Percentiles rank a stretch among this genome's conserved stretches.
Conservation (phyloP, 2,888 invertebrate species). For the Tetranychus piercei region DNA sequence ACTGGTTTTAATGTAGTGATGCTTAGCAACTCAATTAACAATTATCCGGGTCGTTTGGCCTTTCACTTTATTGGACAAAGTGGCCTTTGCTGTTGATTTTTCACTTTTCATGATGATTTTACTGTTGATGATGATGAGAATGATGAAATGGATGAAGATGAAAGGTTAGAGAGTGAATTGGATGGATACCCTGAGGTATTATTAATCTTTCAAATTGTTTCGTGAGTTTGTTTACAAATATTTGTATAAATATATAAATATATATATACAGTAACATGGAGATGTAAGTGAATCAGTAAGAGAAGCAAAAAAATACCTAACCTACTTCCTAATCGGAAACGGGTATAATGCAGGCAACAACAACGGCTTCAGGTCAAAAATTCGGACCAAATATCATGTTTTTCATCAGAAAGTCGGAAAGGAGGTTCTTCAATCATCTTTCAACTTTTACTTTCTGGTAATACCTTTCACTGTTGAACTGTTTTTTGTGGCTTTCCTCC, state of each 20-base stretch:
- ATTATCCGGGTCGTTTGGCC: not conserved
- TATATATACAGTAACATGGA: not conserved
- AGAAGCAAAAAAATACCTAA: not conserved
- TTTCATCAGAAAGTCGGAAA: not conserved
- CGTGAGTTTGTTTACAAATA: not conserved
- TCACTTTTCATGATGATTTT: not conserved
- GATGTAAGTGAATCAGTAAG: not conserved
- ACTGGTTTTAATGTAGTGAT: too few relatives aligned
- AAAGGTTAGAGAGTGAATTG: not conserved
- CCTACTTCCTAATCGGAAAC: slow-evolving; percentile 1
- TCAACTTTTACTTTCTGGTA: not conserved
- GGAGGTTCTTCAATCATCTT: not conserved
- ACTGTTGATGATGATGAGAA: not conserved
- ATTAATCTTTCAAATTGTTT: not conserved
- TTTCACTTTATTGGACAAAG: not conserved
- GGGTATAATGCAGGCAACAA: not conserved
- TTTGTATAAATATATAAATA: not conserved
- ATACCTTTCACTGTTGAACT: not conserved
- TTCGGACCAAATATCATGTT: not conserved
- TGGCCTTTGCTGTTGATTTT: not conserved
- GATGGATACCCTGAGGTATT: not conserved
- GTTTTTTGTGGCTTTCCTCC: not conserved
- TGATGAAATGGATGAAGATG: not conserved
- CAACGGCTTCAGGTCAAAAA: slow-evolving; percentile 1
- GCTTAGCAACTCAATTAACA: not conserved